A percentile compares a stretch with the other conserved stretches of the same genome.
Evolutionary conservation across 2,888 invertebrate genomes (phyloP).

Genomic region (Dilophus febrilis): DNA sequence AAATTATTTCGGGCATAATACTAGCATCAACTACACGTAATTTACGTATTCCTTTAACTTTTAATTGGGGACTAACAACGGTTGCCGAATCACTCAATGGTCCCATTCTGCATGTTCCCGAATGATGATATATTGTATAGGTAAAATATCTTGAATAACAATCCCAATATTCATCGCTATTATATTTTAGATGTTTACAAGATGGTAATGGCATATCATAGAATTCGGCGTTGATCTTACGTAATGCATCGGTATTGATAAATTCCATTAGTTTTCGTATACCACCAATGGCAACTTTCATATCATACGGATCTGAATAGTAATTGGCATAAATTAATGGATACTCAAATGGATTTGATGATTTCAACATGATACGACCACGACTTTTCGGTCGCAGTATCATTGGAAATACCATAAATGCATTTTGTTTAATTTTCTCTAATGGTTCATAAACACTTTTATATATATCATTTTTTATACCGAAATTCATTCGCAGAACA

Average conservation of each 20-base stretch:
- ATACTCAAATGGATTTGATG: constrained; percentile 42
- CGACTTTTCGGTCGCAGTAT: constrained; percentile 48
- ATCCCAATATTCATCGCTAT: constrained; percentile 44
- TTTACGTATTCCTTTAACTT: constrained; percentile 33
- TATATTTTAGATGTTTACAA: constrained; percentile 35
- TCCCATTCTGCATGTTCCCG: constrained; percentile 49
- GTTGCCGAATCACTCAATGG: constrained; percentile 38
- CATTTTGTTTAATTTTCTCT: constrained; percentile 22
- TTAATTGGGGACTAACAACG: constrained; percentile 42
- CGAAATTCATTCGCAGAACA: constrained; percentile 29
- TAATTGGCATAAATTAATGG: constrained; percentile 55
- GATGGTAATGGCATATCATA: constrained; percentile 40
- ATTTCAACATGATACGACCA: constrained; percentile 46
- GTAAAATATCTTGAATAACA: constrained; percentile 44
- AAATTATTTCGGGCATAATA: constrained; percentile 35
- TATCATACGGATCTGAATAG: constrained; percentile 42
- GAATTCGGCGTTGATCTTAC: constrained; percentile 34
- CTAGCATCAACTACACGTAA: constrained; percentile 37
- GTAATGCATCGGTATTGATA: constrained; percentile 34
- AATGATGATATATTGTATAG: constrained; percentile 44
- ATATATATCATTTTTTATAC: constrained; percentile 30
- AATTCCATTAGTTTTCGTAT: constrained; percentile 36
- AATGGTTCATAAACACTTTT: constrained; percentile 30
- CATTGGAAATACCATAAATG: constrained; percentile 43
- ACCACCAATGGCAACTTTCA: constrained; percentile 41